These are phyloP conservation scores for Esox lucius DNA, from an alignment of 2,797 vertebrate genomes.

Conservation along the genomic window DNA sequence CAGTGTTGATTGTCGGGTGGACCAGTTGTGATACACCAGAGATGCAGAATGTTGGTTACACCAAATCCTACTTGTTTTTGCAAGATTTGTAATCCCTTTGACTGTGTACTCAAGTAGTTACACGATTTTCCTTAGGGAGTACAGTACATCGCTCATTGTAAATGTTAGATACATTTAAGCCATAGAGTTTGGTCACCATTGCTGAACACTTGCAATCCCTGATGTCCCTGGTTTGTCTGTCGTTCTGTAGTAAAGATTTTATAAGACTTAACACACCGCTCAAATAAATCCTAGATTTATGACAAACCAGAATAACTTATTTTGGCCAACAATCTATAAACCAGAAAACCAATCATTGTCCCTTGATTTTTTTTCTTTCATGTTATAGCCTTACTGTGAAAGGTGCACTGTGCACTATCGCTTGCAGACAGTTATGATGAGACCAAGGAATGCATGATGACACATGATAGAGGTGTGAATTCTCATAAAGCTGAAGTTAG, in stretches of 20 bases:
- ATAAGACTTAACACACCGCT: slow-evolving; percentile 74
- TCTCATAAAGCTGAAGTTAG: not conserved
- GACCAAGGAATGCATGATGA: not conserved
- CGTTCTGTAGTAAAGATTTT: slow-evolving; percentile 77
- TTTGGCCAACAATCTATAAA: slow-evolving; percentile 76
- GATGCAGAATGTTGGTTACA: too few relatives aligned
- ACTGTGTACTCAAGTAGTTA: not conserved
- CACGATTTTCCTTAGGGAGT: not conserved
- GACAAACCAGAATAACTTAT: slow-evolving; percentile 67
- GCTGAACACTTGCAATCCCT: not conserved
- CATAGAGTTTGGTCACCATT: not conserved
- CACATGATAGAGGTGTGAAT: not conserved
- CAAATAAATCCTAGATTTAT: slow-evolving; percentile 75
- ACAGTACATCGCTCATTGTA: not conserved
- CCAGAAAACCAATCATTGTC: slow-evolving; percentile 72
- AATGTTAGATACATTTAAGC: not conserved
- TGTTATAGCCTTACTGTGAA: not conserved
- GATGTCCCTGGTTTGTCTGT: not conserved
- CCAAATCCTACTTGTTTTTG: not conserved
- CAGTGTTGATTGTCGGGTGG: not conserved
- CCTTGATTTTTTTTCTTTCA: not conserved
- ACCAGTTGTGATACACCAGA: slow-evolving; percentile 1
- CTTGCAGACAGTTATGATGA: not conserved
- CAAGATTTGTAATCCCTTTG: not conserved
- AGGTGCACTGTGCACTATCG: not conserved